Evolutionary conservation across 2,888 invertebrate species (phyloP), one percentile per base, ranked within the genome.

Genomic region (Trypoxylon attenuatum): DNA sequence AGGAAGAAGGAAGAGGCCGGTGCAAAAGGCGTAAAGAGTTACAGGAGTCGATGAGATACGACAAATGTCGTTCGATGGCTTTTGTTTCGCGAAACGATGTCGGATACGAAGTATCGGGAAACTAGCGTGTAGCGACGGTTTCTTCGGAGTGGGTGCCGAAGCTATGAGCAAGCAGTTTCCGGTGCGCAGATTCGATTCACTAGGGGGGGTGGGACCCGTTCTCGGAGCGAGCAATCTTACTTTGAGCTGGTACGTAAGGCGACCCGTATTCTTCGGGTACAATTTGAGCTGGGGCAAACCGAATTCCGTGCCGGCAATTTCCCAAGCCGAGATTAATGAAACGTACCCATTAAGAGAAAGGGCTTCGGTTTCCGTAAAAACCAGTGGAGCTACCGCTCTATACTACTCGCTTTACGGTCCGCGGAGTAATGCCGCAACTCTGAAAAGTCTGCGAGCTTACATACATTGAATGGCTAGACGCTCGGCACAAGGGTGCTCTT

Each of bases 401-500:
- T 39, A 49, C 51, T 42, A 57, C 49, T 27, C 53, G 68, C 49
- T 68, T 77, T 66, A 71, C 63, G 61, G 58, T 49, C 29, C 47
- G 57, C 65, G 66, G 61, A 61, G 67, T 59, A 75, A 64, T 69
- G 56, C 58, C 61, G 65, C 58, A 65, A 66, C 65, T 63, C 68
- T 68, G 65, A 69, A 72, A 77, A 77, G 71, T 69, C 72, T 65
- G 72, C 56, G 69, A 73, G 64, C 62, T 69, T 60, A 62, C 59
- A 46, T 62, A 41, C 66, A 76, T 71, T 79, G 74, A 80, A 80
- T 74, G 58, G 66, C 69, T 71, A 71, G 68, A 63, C 70, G 67
- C 57, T 50, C 52, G 49, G 61, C 49, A 58, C 61, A 71, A 77
- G 79, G 65, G 61, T 54, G 63, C 79, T 75, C 78, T 80, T 79